Base-by-base conservation (phyloP, 1,140 invertebrate species). In the Latrodectus geometricus region DNA sequence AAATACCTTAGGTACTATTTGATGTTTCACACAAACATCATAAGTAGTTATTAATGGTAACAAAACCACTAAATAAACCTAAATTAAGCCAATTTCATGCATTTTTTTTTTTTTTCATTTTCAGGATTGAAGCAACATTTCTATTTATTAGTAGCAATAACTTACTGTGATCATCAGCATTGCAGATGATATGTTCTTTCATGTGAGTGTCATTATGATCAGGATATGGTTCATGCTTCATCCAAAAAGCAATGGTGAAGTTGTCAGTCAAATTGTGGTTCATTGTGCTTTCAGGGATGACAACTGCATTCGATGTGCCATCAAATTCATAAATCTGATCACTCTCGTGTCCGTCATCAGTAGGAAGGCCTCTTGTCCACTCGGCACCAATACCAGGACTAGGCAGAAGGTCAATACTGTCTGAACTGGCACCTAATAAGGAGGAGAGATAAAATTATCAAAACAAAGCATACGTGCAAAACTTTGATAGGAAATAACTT, bases 321-420 rank as follows among this genome's bases (percentile, higher is more conserved):
- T 98, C 97, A 91, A 98, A 98, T 90, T 97, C 96, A 91, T 97
- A 98, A 90, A 98, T 96, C 88, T 97, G 95, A 90, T 99, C 97
- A 69, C 95, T 94, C 89, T 96, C 95, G 80, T 94, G 93, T 0
- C 97, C 97, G 90, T 98, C 97, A 90, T 99, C 97, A 14, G 95
- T 95, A 81, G 96, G 96, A 35, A 98, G 91, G 7, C 94, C 93
- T 78, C 95, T 95, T 0, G 96, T 97, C 97, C 97, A 98, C 89
- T 96, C 94, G 15, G 95, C 93, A 49, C 91, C 94, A 0, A 94
- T 93, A 69, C 94, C 95, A 0, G 96, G 95, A 52, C 94, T 94
- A 0, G 97, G 97, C n/a, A 99, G 92, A 9, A 99, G 92, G 90
- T 98, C 96, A 14, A 97, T 93, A 89, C 91, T 94, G 80, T 92